Percentiles rank a stretch among this genome's conserved stretches.
phyloP scores from a whole-genome alignment of 1,140 invertebrate genomes.

The fruit fly (Drosophila melanogaster) region Release_6_plus_ISO1_MT NT_033779.5:5422501-5423000 shows the following conservation, averaged over 20 bases:
- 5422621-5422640: slow-evolving; percentile 81
- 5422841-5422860: slow-evolving; percentile 36
- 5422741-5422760: slow-evolving; percentile 21
- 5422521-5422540: slow-evolving; percentile 27
- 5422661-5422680: slow-evolving; percentile 76
- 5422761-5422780: slow-evolving; percentile 56
- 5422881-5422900: neutral
- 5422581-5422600: slow-evolving; percentile 42
- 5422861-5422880: neutral
- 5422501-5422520: slow-evolving; percentile 3
- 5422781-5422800: slow-evolving; percentile 70
- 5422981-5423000: neutral
- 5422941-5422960: too few species aligned
- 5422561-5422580: slow-evolving; percentile 45
- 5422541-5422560: slow-evolving; percentile 63
- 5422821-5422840: slow-evolving; percentile 9
- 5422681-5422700: slow-evolving; percentile 60
- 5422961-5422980: too few species aligned
- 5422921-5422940: too few species aligned
- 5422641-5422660: slow-evolving; percentile 83
- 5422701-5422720: slow-evolving; percentile 26
- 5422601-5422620: slow-evolving; percentile 77
- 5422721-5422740: slow-evolving; percentile 5
- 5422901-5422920: too few species aligned
- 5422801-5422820: slow-evolving; percentile 55